Base-by-base conservation (phyloP, 2,888 invertebrate genomes). In the Drosophila falleni region DNA sequence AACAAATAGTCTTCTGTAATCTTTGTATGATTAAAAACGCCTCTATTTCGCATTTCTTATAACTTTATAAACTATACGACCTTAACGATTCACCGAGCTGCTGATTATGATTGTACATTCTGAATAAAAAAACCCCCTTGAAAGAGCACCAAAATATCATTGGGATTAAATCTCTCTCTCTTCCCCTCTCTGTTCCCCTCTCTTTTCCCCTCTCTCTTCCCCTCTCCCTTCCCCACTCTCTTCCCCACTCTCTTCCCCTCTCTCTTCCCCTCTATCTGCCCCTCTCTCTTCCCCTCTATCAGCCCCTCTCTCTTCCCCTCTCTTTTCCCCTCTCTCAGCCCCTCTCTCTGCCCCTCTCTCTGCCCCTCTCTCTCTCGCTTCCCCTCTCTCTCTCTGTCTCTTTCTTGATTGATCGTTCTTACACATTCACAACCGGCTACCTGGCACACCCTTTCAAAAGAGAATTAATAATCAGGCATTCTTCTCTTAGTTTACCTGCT, bases 81-180 rank as follows among this genome's bases (percentile, higher is more conserved):
- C 13, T 4, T 13, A n/a, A 13, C 1, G 31, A 33, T 47, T 47
- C 47, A 11, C 10, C 29, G 29, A 26, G 1, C 9, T 26, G 33
- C 37, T 51, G 55, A 67, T 68, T 50, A 68, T 39, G 2, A 49
- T 29, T 41, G 19, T 49, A 9, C n/a, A 35, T 44, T 44, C 15
- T 44, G 19, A 15, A 41, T 19, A 15, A 13, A 37, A 37, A 58
- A 58, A 58, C 47, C 44, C 55, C 55, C 54, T 6, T 11, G 23
- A 19, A 19, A 8, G 11, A 16, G 2, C 11, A 2, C 5, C 1
- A 13, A 15, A 16, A 33, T 13, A 8, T 19, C 13, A 19, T 19
- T 47, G 3, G 13, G 0, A 5, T 23, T 44, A 29, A 11, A n/a
- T n/a, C n/a, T n/a, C n/a, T n/a, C n/a, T n/a, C n/a, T n/a, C n/a